Conservation (phyloP, 1,140 invertebrate genomes). For the Nilaparvata lugens region DNA sequence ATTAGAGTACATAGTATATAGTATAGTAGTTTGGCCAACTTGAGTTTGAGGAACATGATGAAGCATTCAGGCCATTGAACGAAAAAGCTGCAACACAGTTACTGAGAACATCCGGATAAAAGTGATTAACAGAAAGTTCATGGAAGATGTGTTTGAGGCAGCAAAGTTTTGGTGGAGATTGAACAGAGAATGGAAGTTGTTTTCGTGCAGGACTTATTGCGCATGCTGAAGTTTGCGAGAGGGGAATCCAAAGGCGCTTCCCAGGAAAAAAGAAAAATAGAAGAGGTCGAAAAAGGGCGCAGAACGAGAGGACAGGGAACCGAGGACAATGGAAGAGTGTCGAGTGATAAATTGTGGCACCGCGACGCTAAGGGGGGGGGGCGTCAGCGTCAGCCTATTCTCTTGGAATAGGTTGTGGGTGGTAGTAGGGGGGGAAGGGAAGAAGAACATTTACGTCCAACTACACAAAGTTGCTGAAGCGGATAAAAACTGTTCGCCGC, state of each 20-base stretch:
- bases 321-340: slow-evolving; percentile 9
- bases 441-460: slow-evolving; percentile 15
- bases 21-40: no score
- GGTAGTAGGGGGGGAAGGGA: background rate
- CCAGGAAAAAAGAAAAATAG: background rate
- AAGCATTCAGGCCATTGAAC: no score
- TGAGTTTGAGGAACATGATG: no score
- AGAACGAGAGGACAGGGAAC: background rate
- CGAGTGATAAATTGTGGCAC: slow-evolving; percentile 8
- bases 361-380: background rate
- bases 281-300: background rate
- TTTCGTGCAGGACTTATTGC: background rate
- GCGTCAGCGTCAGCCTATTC: background rate
- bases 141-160: no score
- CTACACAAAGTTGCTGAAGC: slow-evolving; percentile 16
- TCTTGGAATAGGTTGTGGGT: background rate
- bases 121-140: no score
- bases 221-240: background rate
- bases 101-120: no score
- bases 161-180: no score
- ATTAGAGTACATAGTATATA: no score
- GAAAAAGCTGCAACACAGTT: no score
- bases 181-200: no score
- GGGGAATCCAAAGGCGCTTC: background rate
- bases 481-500: slow-evolving; percentile 13